Base-by-base conservation (phyloP, 2,113 vertebrate genomes). In the Pteropus alecto region DNA sequence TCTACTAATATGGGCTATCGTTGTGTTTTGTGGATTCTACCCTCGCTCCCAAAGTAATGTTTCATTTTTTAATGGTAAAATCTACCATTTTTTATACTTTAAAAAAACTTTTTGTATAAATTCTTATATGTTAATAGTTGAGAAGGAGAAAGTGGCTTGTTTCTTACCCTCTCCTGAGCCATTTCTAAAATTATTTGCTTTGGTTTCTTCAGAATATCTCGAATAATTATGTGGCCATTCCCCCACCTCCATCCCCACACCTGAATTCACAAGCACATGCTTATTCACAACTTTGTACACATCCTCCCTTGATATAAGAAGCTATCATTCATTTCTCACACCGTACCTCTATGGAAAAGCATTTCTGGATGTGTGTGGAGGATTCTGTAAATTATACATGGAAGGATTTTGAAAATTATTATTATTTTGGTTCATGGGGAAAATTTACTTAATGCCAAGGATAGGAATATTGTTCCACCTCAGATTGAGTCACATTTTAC, bases 11-110 rank as follows among this genome's bases (percentile, higher is more conserved):
- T 65, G 24, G 33, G 33, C 35, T 60, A 33, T 10, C 24, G 71
- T 71, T 90, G 79, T 79, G 26, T 70, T 93, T 14, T 65, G 35
- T 90, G 79, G 9, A 30, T 93, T 19, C 71, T 41, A 12, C n/a
- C 19, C 22, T 61, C 56, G 30, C 43, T 71, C 24, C 43, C 18
- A 63, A 82, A 16, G 67, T 76, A n/a, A n/a, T 6, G n/a, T 60
- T 73, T 84, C 30, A 56, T 90, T 89, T 54, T 79, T 22, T 38
- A 43, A 13, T 63, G 54, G n/a, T 74, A 38, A 46, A 89, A 63
- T 30, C 30, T 33, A 35, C 63, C 15, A 0, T 71, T 85, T 93
- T 93, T 86, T 33, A 41, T 71, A 30, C 22, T 22, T 78, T 41
- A 24, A 89, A 84, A 30, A 76, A 48, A 41, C n/a, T 30, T 24